Evolutionary conservation across 2,888 invertebrate species (phyloP), one percentile per base, ranked within the genome.

Genomic region (Embidobia sp.): DNA sequence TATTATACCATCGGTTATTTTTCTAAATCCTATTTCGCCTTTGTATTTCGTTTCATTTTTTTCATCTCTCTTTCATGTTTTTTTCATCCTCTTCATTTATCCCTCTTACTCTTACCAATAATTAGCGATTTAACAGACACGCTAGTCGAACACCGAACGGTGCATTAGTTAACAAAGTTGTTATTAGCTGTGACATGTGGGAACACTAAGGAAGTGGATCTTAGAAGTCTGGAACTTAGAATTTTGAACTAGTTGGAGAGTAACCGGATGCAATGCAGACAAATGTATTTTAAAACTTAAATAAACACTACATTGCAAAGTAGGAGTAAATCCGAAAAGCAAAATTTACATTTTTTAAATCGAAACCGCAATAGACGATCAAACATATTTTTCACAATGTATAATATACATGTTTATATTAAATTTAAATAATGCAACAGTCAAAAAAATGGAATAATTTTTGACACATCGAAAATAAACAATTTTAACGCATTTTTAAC

Each of bases 71-170:
- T 48, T 66, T 59, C 67, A 7, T 29, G 11, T 31, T 61, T 18
- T 18, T 42, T 26, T 48, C 49, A 6, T 37, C 18, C 48, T 7
- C 19, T 37, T 10, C 15, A 26, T 35, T 44, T 31, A 10, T 22
- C n/a, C n/a, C 33, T 31, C 6, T 29, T 63, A 48, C 44, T 31
- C 37, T 26, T 53, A 59, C 42, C 81, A 80, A 82, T 85, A 87
- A 87, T 88, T 87, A 86, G 83, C 84, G 85, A 87, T 88, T 87
- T 86, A 86, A 86, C 85, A 84, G 85, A 85, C 84, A 81, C 83
- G 83, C 81, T 80, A 81, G 77, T 85, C 83, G 85, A 86, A 80
- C 83, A 80, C 79, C 80, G 79, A 77, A 61, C 48, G 35, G 67
- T 78, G 77, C 83, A 80, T 85, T 81, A 81, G 81, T 81, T 83